phyloP scores from a whole-genome alignment of 2,797 vertebrate genomes.

The Myripristis jacobus region DNA sequence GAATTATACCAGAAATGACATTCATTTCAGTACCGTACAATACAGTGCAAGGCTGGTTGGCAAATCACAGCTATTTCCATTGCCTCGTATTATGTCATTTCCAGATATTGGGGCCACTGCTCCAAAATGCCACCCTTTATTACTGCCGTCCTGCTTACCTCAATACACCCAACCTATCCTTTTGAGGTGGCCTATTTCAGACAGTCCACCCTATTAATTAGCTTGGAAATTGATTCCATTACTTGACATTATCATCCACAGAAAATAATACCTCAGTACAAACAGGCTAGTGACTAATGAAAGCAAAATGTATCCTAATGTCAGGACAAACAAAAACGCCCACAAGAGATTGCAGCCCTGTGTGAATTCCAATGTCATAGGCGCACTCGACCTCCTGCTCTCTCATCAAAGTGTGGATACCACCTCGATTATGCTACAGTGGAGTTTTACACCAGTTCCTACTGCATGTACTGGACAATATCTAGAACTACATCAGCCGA shows the following conservation, averaged over 20 bases:
- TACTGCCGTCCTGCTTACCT: conserved; percentile 53
- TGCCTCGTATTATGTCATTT: conserved; percentile 18
- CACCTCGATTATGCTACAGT: too few relatives aligned
- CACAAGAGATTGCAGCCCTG: background rate
- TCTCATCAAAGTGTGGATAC: too few relatives aligned
- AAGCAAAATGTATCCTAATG: background rate
- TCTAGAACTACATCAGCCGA: too few relatives aligned
- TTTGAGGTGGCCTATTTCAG: conserved; percentile 35
- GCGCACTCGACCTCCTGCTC: too few relatives aligned
- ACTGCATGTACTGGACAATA: too few relatives aligned
- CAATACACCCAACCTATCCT: conserved; percentile 26
- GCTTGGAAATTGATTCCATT: conserved; percentile 15
- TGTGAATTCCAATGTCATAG: too few relatives aligned
- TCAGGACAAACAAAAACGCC: background rate
- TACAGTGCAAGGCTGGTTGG: background rate
- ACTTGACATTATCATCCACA: conserved; percentile 14
- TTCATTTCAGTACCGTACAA: background rate
- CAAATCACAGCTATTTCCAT: background rate
- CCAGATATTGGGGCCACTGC: conserved; percentile 32
- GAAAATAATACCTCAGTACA: conserved; percentile 19
- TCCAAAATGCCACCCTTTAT: conserved; percentile 27
- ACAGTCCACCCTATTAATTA: conserved; percentile 45
- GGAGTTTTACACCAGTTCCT: too few relatives aligned
- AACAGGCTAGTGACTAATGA: conserved; percentile 9
- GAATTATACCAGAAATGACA: conserved; percentile 1